Evolutionary conservation across 2,797 vertebrate genomes (phyloP).

Genomic region (Pipistrellus pipistrellus): DNA sequence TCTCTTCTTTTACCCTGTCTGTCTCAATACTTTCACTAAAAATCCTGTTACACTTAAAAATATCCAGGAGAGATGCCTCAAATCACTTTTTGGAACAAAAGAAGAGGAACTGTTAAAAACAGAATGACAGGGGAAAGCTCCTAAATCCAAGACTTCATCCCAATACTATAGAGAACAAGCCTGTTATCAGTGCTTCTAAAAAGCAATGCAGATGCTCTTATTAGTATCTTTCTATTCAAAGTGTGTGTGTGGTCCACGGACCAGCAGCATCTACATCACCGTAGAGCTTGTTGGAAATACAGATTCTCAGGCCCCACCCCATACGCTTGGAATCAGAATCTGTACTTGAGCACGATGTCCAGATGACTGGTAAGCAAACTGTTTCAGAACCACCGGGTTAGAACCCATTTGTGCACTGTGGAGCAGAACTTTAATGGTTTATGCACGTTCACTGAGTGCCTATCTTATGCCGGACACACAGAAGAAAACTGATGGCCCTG

Average conservation of each 20-base stretch:
- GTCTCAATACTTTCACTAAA: constrained; percentile 32
- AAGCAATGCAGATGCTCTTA: neutral
- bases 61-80: neutral
- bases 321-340: neutral
- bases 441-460: neutral
- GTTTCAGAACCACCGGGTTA: neutral
- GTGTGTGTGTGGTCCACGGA: neutral
- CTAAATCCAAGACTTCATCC: constrained; percentile 10
- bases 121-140: neutral
- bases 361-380: neutral
- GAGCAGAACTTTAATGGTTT: neutral
- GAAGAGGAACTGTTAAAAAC: neutral
- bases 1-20: constrained; percentile 11
- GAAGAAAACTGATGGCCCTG: neutral
- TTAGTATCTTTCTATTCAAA: neutral
- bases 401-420: neutral
- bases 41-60: constrained; percentile 26
- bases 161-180: neutral
- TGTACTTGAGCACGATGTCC: neutral
- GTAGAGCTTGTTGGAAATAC: neutral
- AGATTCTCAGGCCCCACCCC: neutral
- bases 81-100: constrained; percentile 21
- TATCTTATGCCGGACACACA: neutral
- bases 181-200: neutral
- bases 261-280: neutral